Evolutionary conservation across 2,888 invertebrate species (phyloP).

Genomic region (Hypomecis atomaria): DNA sequence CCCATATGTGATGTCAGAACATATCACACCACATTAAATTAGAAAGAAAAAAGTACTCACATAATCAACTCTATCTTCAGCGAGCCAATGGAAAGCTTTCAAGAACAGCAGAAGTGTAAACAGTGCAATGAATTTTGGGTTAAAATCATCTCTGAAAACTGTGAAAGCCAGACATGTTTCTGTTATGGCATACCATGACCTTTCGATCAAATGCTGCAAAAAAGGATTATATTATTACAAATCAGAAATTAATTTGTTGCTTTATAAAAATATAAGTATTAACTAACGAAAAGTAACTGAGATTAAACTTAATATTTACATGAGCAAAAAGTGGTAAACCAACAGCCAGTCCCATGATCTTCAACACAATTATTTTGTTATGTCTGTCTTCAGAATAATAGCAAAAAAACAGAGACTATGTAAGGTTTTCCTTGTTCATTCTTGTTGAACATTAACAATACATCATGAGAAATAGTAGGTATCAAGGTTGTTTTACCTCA

Average conservation of each 20-base stretch:
- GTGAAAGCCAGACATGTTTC: conserved; percentile 99
- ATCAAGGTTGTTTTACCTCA: conserved; percentile 87
- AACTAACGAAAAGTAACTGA: neutral
- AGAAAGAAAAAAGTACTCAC: conserved; percentile 86
- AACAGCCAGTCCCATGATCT: conserved; percentile 1
- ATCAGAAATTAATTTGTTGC: neutral
- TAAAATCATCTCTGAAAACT: conserved; percentile 99
- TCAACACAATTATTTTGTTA: neutral
- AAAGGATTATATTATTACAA: conserved; percentile 35
- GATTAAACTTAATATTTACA: neutral
- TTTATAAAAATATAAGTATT: neutral
- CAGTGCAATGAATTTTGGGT: conserved; percentile 98
- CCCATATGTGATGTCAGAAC: neutral
- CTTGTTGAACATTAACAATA: neutral
- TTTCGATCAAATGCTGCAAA: conserved; percentile 95
- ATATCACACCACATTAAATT: conserved; percentile 10
- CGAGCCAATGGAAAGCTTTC: conserved; percentile 99
- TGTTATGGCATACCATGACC: conserved; percentile 99
- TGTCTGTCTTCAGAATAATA: neutral
- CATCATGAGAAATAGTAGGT: conserved; percentile 55
- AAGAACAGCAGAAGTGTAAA: conserved; percentile 98
- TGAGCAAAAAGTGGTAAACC: conserved; percentile 5
- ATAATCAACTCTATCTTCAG: conserved; percentile 99
- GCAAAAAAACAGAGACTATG: neutral
- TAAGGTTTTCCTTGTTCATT: neutral